A percentile compares a stretch with the other conserved stretches of the same genome.
Conservation (phyloP, 2,797 vertebrate genomes). For the Hypotaenidia philippensis region DNA sequence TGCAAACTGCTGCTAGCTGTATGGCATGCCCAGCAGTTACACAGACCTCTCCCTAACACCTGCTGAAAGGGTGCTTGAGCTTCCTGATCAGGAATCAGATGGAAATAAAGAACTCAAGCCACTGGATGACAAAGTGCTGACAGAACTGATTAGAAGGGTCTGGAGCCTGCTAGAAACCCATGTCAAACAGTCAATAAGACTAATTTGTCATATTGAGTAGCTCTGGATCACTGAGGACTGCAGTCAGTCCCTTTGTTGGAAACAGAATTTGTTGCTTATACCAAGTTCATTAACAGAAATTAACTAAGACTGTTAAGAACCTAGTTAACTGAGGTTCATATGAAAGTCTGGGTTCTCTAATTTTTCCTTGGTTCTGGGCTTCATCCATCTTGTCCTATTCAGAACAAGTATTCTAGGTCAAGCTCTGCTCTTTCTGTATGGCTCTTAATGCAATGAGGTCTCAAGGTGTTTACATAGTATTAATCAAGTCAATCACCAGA, state of each 20-base stretch:
- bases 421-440: background rate
- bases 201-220: background rate
- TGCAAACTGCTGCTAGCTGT: rapidly evolving
- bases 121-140: background rate
- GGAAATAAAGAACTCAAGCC: background rate
- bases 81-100: background rate
- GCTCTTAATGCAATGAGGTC: background rate
- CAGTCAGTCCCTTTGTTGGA: background rate
- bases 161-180: background rate
- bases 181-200: background rate
- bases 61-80: background rate
- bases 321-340: background rate
- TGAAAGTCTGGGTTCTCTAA: background rate
- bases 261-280: background rate
- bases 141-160: background rate
- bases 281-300: background rate
- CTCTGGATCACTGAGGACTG: background rate
- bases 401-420: background rate
- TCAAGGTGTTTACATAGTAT: constrained; percentile 38
- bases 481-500: constrained; percentile 58
- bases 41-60: background rate
- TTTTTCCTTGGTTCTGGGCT: background rate
- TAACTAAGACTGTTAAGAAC: background rate
- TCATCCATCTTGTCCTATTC: background rate
- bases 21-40: background rate